phyloP scores from a whole-genome alignment of 2,888 invertebrate species.

The Rotaria macrura region DNA sequence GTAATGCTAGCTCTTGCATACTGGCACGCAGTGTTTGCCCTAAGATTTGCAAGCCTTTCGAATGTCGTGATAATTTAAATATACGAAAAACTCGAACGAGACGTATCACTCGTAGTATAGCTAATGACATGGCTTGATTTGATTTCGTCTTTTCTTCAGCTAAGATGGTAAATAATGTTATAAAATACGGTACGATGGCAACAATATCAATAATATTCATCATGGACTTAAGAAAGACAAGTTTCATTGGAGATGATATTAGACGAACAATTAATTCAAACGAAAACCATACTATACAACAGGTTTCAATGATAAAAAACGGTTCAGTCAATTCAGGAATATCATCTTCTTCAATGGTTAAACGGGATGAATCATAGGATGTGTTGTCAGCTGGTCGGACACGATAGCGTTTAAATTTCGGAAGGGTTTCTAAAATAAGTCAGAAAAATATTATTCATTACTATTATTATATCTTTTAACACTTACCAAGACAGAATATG shows the following conservation, averaged over 20 bases:
- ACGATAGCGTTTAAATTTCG: conserved; percentile 40
- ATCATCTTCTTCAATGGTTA: conserved; percentile 31
- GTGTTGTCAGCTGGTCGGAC: conserved; percentile 26
- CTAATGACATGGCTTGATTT: conserved; percentile 57
- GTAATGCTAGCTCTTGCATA: conserved; percentile 95
- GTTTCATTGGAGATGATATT: conserved; percentile 56
- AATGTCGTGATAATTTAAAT: conserved; percentile 97
- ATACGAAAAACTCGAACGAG: conserved; percentile 98
- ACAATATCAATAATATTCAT: conserved; percentile 98
- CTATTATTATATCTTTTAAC: background rate
- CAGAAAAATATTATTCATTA: too few relatives aligned
- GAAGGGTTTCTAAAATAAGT: conserved; percentile 50
- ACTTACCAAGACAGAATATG: conserved; percentile 67
- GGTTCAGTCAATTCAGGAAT: conserved; percentile 36
- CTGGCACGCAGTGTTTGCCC: conserved; percentile 96
- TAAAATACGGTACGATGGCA: conserved; percentile 99
- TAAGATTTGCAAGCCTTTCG: conserved; percentile 96
- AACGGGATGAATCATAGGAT: conserved; percentile 20
- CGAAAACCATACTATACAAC: conserved; percentile 47
- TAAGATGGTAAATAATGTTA: conserved; percentile 93
- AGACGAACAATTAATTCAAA: conserved; percentile 43
- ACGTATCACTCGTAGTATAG: conserved; percentile 91
- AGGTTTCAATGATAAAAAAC: conserved; percentile 44
- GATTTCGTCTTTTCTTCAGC: conserved; percentile 80
- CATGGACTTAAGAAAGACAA: conserved; percentile 97